phyloP scores from a whole-genome alignment of 2,113 vertebrate species.

The Eudyptes chrysolophus region DNA sequence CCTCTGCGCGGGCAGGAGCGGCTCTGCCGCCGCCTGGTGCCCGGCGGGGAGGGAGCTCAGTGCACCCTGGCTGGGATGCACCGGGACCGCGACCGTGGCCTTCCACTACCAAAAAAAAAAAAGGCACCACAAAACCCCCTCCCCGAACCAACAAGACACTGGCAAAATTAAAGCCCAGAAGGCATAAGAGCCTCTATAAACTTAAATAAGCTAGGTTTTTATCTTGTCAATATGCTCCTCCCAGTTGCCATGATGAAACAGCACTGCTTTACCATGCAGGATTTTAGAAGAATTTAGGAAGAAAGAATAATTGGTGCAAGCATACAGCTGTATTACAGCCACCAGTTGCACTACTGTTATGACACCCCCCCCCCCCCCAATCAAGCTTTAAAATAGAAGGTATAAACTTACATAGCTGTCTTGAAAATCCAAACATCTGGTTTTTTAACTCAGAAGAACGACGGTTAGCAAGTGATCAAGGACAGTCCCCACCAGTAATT shows the following conservation, averaged over 20 bases:
- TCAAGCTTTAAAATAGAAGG: not conserved
- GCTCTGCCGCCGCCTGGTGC: slow-evolving; percentile 39
- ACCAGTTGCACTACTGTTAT: fast-evolving
- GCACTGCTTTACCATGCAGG: no score
- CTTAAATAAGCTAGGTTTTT: not conserved
- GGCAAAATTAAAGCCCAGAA: not conserved
- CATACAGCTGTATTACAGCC: fast-evolving
- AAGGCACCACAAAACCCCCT: no score
- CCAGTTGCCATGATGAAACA: not conserved
- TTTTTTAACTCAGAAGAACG: fast-evolving
- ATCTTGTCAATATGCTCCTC: not conserved
- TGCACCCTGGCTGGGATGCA: not conserved
- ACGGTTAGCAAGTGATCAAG: not conserved
- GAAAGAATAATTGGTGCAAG: not conserved
- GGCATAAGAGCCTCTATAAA: not conserved
- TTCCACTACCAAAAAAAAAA: no score
- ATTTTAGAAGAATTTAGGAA: not conserved
- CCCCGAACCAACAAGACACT: no score
- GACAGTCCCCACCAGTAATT: not conserved
- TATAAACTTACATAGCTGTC: not conserved
- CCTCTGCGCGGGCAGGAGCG: not conserved
- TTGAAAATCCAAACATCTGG: fast-evolving
- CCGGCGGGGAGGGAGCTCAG: not conserved
- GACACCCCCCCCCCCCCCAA: not conserved
- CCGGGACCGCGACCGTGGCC: fast-evolving